Evolutionary conservation across 2,113 vertebrate species (phyloP), one percentile per base, ranked within the genome.

Genomic region (Apus apus): DNA sequence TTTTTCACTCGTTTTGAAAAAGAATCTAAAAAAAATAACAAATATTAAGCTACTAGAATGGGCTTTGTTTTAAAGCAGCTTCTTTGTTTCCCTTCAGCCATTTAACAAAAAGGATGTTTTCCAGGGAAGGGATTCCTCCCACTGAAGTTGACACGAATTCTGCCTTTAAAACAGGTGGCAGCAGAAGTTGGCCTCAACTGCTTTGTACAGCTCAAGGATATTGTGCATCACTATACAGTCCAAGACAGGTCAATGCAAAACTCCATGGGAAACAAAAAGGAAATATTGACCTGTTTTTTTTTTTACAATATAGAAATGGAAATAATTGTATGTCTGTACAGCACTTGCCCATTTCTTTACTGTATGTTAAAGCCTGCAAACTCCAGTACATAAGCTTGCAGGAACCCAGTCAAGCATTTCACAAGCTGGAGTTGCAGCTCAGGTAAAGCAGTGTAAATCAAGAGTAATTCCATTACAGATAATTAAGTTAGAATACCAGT

Each of bases 401-500:
- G 61, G 34, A 90, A 26, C 27, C n/a, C 71, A 12, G 25, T 38
- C 30, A 45, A 46, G 20, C 64, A 56, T 56, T 89, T 56, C 46
- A 48, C 13, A 64, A 38, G 13, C 38, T 94, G 34, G 27, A 70
- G 71, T 87, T 83, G 21, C 34, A 93, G 53, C 23, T 74, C 43
- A 83, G 56, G 48, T 88, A 85, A 89, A 89, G 13, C 15, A 70
- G 58, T 38, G 45, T 77, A 90, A 93, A 95, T 87, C 71, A 80
- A 74, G 38, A 88, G 18, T 77, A 77, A 97, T 94, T 88, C 18
- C 14, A 83, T 96, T 90, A 77, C 17, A 61, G 34, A 23, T 73
- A 88, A 88, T 90, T 89, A 73, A 79, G 40, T 95, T 93, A 95
- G 60, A 91, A 80, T 14, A 23, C 72, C 68, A 92, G 68, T 94